A percentile compares a stretch with the other conserved stretches of the same genome.
phyloP scores from a whole-genome alignment of 2,113 vertebrate species.

The Labeo rohita region DNA sequence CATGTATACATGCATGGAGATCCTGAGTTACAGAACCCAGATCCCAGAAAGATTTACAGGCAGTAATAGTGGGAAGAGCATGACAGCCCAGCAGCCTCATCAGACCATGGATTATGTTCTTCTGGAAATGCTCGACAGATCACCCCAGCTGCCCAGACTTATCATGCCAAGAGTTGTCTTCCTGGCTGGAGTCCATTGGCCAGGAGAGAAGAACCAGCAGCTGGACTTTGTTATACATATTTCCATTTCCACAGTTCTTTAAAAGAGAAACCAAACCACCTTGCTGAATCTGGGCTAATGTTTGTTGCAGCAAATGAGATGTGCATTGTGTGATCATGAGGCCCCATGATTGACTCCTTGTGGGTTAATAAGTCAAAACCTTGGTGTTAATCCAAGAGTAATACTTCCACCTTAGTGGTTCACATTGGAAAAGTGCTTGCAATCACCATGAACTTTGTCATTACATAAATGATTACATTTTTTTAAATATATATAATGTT shows the following conservation, averaged over 20 bases:
- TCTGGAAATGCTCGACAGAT: conserved; percentile 1
- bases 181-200: conserved; percentile 38
- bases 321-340: neutral
- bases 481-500: too few species aligned
- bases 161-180: conserved; percentile 16
- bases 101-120: conserved; percentile 5
- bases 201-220: conserved; percentile 32
- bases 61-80: neutral
- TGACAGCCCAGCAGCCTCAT: neutral
- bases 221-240: conserved; percentile 43
- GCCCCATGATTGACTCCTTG: neutral
- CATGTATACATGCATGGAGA: neutral
- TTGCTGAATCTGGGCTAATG: neutral
- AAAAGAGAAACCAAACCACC: conserved; percentile 27
- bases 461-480: too few species aligned
- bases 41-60: conserved; percentile 6
- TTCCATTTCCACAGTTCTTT: conserved; percentile 27
- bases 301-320: conserved; percentile 22
- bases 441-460: neutral
- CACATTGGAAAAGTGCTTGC: neutral
- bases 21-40: neutral
- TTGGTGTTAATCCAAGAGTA: neutral
- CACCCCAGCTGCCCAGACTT: conserved; percentile 26
- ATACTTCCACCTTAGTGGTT: neutral
- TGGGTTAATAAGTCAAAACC: neutral